Percentiles rank a stretch among this genome's conserved stretches.
These are phyloP conservation scores for Hormiphora californensis DNA, from an alignment of 37 sponge, comb jelly and placozoan genomes.

Conservation along the genomic window DNA sequence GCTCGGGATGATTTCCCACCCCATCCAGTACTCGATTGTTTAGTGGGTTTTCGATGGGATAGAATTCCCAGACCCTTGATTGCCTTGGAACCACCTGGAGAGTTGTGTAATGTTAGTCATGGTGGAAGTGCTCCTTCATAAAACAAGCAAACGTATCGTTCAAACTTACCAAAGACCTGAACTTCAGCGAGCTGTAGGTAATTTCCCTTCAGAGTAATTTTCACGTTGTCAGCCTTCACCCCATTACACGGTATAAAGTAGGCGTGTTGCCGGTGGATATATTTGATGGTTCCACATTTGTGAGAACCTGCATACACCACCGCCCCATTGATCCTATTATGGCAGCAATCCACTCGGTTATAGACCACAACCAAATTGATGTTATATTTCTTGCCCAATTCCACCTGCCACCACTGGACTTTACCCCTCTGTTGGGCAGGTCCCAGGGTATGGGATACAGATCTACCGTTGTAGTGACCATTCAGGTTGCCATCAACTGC, in stretches of 20 bases:
- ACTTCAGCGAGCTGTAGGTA: background rate
- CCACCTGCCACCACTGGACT: background rate
- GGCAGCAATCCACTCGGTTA: background rate
- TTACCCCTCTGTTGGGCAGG: background rate
- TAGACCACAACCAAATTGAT: constrained; percentile 14
- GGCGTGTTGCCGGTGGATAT: background rate
- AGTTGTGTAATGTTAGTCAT: no score
- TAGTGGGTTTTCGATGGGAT: background rate
- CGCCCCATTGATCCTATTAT: background rate
- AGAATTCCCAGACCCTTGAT: background rate
- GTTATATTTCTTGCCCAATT: background rate
- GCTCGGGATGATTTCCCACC: background rate
- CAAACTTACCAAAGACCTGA: background rate
- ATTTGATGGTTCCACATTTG: background rate
- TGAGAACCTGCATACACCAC: background rate
- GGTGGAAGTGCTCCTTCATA: no score
- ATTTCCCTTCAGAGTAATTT: background rate
- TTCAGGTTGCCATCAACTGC: constrained; percentile 8
- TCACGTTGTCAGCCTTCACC: background rate
- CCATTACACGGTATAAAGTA: background rate
- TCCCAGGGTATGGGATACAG: background rate
- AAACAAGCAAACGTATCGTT: background rate
- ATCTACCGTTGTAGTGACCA: background rate
- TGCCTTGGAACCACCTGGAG: background rate
- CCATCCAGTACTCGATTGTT: background rate